A percentile compares a stretch with the other conserved stretches of the same genome.
Evolutionary conservation across 1,140 invertebrate species (phyloP).

Genomic region (Polyergus mexicanus): DNA sequence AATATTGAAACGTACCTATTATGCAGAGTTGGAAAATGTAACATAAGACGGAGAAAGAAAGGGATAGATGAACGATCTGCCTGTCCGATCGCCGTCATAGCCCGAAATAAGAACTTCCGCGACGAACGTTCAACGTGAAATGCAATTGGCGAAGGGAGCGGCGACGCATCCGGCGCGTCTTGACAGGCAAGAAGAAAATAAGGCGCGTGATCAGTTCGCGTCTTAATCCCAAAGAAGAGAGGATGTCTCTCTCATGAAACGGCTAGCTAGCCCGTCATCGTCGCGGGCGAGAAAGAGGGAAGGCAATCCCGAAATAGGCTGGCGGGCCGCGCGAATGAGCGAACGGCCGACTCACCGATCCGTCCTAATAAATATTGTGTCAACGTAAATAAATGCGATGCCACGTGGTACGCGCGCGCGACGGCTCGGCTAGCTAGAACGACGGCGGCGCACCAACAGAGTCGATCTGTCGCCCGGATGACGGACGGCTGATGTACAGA

Average conservation of each 20-base stretch:
- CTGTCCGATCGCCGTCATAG: slow-evolving; percentile 52
- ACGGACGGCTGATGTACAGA: slow-evolving; percentile 85
- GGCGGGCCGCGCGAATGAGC: slow-evolving; percentile 78
- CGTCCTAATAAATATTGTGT: slow-evolving; percentile 87
- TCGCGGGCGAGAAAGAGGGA: slow-evolving; percentile 51
- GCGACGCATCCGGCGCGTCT: slow-evolving; percentile 41
- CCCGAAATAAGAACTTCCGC: slow-evolving; percentile 61
- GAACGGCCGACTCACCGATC: slow-evolving; percentile 84
- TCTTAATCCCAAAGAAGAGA: slow-evolving; percentile 78
- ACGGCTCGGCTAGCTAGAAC: slow-evolving; percentile 50
- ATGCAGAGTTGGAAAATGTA: slow-evolving; percentile 16
- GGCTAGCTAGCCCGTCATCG: slow-evolving; percentile 57
- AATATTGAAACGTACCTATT: not conserved
- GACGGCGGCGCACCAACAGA: slow-evolving; percentile 48
- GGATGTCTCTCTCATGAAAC: slow-evolving; percentile 68
- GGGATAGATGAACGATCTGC: slow-evolving; percentile 10
- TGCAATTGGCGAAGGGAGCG: slow-evolving; percentile 54
- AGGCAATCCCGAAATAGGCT: slow-evolving; percentile 79
- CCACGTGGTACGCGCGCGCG: slow-evolving; percentile 57
- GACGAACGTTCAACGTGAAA: slow-evolving; percentile 46
- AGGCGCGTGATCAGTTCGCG: slow-evolving; percentile 65
- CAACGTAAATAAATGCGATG: slow-evolving; percentile 85
- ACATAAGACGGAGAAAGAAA: not conserved
- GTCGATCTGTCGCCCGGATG: slow-evolving; percentile 79
- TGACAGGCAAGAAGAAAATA: slow-evolving; percentile 60